phyloP scores from a whole-genome alignment of 64 coral and sea anemone species.

The Hydrozoanthus tunicans region DNA sequence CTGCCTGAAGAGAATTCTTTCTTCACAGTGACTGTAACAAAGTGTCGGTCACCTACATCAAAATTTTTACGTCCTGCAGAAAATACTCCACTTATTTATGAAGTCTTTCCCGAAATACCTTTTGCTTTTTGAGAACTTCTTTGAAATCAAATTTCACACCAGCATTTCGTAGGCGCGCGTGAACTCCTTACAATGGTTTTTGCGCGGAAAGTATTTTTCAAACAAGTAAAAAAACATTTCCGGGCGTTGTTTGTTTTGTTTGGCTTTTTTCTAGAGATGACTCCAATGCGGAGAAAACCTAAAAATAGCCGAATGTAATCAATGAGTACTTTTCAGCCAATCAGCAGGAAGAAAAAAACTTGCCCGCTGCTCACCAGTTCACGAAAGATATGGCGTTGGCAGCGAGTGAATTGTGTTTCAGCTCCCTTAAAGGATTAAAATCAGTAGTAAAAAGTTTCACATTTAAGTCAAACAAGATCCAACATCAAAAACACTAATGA shows the following conservation, averaged over 20 bases:
- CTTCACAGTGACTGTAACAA: neutral
- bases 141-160: neutral
- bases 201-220: constrained; percentile 31
- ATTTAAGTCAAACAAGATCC: neutral
- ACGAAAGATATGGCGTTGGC: constrained; percentile 41
- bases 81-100: too few relatives aligned
- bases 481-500: too few relatives aligned
- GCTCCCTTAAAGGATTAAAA: neutral
- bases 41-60: neutral
- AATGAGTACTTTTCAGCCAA: constrained; percentile 28
- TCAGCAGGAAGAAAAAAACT: neutral
- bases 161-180: neutral
- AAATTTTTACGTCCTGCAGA: too few relatives aligned
- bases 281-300: constrained; percentile 4
- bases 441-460: neutral
- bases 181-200: neutral
- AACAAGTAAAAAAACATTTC: constrained; percentile 7
- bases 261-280: constrained; percentile 37
- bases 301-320: constrained; percentile 48
- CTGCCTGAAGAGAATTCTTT: neutral
- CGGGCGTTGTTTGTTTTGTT: constrained; percentile 55
- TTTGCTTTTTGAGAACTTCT: neutral
- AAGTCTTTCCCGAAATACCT: too few relatives aligned
- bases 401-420: neutral
- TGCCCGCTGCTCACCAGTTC: neutral